Evolutionary conservation across 2,797 vertebrate species (phyloP).

Genomic region (Nyctibius grandis): DNA sequence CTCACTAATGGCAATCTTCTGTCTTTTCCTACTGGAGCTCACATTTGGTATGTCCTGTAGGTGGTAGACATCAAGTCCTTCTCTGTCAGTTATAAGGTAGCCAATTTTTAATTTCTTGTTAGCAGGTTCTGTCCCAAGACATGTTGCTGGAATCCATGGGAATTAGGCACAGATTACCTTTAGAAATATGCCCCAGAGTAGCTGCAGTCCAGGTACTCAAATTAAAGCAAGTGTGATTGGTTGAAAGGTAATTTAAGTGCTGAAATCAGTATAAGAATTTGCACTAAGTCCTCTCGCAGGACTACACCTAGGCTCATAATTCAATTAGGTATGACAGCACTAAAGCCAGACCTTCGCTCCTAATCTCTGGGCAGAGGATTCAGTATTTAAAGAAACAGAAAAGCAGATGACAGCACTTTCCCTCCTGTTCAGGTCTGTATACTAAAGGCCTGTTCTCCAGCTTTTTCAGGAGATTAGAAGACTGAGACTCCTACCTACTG

Average conservation of each 20-base stretch:
- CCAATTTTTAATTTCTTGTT: neutral
- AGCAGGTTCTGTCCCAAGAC: neutral
- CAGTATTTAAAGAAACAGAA: neutral
- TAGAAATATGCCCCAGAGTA: neutral
- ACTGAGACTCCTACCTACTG: neutral
- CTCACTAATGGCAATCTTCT: neutral
- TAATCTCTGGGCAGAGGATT: neutral
- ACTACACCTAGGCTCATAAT: neutral
- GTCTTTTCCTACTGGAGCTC: neutral
- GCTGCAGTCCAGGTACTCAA: neutral
- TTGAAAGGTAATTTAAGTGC: constrained; percentile 27
- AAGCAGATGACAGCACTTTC: neutral
- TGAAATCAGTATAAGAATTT: constrained; percentile 34
- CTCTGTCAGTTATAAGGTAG: neutral
- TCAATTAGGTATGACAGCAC: constrained; percentile 17
- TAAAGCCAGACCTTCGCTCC: neutral
- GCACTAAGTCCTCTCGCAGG: neutral
- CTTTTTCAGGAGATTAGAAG: neutral
- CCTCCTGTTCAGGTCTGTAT: neutral
- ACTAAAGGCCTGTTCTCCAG: neutral
- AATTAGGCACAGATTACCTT: neutral
- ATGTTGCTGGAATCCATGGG: neutral
- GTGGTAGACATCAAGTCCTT: neutral
- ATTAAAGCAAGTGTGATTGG: neutral
- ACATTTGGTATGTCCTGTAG: too few relatives aligned